Evolutionary conservation across 2,888 invertebrate genomes (phyloP).

Genomic region (Pycnomerus fuliginosus): DNA sequence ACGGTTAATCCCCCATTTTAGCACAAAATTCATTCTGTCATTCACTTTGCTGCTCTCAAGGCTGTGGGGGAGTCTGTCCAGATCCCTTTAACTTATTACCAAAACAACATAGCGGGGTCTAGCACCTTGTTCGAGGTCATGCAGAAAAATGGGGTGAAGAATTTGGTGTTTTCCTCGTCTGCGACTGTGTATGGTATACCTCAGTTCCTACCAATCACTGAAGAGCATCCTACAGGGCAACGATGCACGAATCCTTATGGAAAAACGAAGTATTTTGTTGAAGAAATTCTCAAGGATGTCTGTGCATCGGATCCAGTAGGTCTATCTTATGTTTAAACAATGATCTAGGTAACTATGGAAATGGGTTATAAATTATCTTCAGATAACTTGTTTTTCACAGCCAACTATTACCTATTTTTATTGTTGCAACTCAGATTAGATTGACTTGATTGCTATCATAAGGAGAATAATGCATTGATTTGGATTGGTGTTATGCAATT

Average conservation of each 20-base stretch:
- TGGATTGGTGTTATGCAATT: no score
- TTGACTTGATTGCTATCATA: no score
- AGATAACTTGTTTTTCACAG: no score
- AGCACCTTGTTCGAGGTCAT: constrained; percentile 81
- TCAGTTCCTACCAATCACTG: constrained; percentile 78
- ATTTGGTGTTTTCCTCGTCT: constrained; percentile 84
- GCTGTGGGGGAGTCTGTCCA: constrained; percentile 91
- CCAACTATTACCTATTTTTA: no score
- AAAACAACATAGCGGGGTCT: constrained; percentile 84
- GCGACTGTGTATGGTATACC: constrained; percentile 94
- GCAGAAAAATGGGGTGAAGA: constrained; percentile 71
- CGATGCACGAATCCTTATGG: constrained; percentile 93
- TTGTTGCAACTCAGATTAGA: no score
- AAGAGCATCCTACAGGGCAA: constrained; percentile 77
- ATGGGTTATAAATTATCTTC: no score
- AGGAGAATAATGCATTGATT: no score
- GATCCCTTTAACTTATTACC: constrained; percentile 86
- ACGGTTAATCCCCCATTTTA: constrained; percentile 52
- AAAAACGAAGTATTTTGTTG: constrained; percentile 89
- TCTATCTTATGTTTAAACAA: constrained; percentile 11
- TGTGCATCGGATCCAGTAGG: constrained; percentile 73
- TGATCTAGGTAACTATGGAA: no score
- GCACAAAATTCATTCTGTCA: constrained; percentile 82
- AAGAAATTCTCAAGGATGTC: constrained; percentile 88
- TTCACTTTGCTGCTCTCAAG: constrained; percentile 94